A percentile compares a stretch with the other conserved stretches of the same genome.
These are phyloP conservation scores for Vespertilio murinus DNA, from an alignment of 2,797 vertebrate species.

Conservation along the genomic window DNA sequence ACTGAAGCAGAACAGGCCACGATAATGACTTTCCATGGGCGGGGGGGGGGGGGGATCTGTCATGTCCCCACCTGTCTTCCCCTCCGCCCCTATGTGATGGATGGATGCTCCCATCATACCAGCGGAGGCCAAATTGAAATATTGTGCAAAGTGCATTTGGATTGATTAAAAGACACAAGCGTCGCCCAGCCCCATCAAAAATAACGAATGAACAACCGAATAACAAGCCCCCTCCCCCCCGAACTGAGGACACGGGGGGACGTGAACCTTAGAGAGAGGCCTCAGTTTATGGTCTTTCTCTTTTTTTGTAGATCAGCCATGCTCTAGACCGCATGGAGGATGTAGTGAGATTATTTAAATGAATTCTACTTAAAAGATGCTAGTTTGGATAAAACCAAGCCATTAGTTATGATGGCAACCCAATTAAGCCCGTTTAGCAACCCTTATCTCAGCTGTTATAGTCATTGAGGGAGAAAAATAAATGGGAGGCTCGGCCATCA, in stretches of 20 bases:
- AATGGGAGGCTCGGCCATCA: slow-evolving; percentile 77
- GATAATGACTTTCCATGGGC: slow-evolving; percentile 38
- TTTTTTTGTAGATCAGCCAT: slow-evolving; percentile 66
- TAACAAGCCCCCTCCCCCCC: neutral
- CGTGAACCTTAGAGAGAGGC: neutral
- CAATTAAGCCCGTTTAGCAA: slow-evolving; percentile 83
- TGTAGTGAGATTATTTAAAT: slow-evolving; percentile 78
- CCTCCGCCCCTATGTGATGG: neutral
- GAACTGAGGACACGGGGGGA: accelerated
- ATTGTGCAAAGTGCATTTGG: neutral
- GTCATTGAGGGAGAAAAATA: slow-evolving; percentile 84
- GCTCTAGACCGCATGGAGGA: slow-evolving; percentile 39
- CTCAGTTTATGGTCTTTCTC: slow-evolving; percentile 14
- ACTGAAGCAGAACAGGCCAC: neutral
- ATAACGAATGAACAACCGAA: neutral
- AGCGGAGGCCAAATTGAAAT: slow-evolving; percentile 46
- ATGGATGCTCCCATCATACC: neutral
- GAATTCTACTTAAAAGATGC: slow-evolving; percentile 80
- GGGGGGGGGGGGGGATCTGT: neutral
- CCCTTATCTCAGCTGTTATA: slow-evolving; percentile 82
- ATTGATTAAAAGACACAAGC: slow-evolving; percentile 11
- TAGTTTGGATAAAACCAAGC: slow-evolving; percentile 80
- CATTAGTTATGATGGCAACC: slow-evolving; percentile 84
- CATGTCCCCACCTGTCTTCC: neutral
- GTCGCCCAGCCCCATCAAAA: neutral